Evolutionary conservation across 2,888 invertebrate species (phyloP), one percentile per base, ranked within the genome.

Genomic region (Drosophila prolongata): DNA sequence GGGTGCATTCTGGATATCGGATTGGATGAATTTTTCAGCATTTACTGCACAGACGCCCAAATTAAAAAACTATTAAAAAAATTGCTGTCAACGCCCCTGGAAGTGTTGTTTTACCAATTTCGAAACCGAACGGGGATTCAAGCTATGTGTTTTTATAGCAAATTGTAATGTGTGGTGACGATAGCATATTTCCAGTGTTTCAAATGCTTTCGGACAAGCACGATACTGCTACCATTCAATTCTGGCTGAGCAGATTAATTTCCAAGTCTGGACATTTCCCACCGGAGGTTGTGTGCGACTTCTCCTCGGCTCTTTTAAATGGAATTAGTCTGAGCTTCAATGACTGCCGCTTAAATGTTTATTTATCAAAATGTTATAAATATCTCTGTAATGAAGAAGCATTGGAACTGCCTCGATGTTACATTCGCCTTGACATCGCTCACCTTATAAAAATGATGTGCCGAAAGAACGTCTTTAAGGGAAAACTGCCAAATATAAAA

Each of bases 161-260:
- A 14, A 40, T 54, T 16, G 42, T 30, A 1, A 30, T 30, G 27
- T 27, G 30, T 8, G 47, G 47, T 4, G 40, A 53, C 11, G 53
- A 27, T 27, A 30, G 54, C 14, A 54, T 54, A 16, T 30, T 40
- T 42, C 13, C 42, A 2, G 42, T 19, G 5, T 42, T 6, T 16
- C 13, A 34, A 42, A 44, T 55, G 55, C 44, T 44, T 13, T 55
- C 55, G 6, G 55, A 34, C 34, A 43, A 44, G 10, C 55, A 44
- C n/a, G 34, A 55, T 24, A 55, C 43, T n/a, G 34, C 34, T 6
- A 55, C 6, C 43, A 55, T 55, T 6, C 19, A 44, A 44, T 44
- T 55, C 3, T 55, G 34, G 6, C 55, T 19, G 2, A 43, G 30
- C 13, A n/a, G 55, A 1, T 35, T 43, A n/a, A 44, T 43, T 1